Evolutionary conservation across 2,888 invertebrate species (phyloP).

Genomic region (Plagodis pulveraria): DNA sequence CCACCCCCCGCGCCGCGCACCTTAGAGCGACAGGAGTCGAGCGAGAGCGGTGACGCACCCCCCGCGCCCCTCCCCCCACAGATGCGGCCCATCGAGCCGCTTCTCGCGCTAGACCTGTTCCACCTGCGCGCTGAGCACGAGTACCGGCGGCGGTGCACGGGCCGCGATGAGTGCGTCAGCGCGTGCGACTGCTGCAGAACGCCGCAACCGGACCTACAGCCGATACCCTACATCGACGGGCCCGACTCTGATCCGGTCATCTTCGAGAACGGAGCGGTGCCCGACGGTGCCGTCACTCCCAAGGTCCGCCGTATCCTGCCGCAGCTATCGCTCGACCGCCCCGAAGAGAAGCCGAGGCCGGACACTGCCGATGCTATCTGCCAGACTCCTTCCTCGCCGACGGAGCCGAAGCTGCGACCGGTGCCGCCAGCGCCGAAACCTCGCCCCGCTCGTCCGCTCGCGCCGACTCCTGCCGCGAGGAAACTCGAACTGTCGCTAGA

Average conservation of each 20-base stretch:
- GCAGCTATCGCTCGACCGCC: conserved; percentile 68
- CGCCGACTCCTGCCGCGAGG: conserved; percentile 35
- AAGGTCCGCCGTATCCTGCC: conserved; percentile 76
- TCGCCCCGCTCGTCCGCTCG: background rate
- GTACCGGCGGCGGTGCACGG: conserved; percentile 67
- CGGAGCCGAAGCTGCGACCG: conserved; percentile 34
- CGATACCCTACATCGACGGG: conserved; percentile 79
- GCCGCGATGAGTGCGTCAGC: conserved; percentile 71
- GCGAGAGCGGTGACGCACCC: conserved; percentile 60
- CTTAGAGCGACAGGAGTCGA: conserved; percentile 56
- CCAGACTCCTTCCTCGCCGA: conserved; percentile 66
- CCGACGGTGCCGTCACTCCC: conserved; percentile 64
- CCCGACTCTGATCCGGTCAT: conserved; percentile 76
- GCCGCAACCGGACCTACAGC: conserved; percentile 72
- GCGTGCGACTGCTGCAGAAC: conserved; percentile 79
- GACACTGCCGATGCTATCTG: conserved; percentile 71
- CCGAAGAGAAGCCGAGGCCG: conserved; percentile 60
- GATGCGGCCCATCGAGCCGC: conserved; percentile 74
- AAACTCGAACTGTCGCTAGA: conserved; percentile 64
- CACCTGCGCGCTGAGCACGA: conserved; percentile 47
- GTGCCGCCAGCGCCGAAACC: conserved; percentile 33
- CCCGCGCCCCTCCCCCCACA: conserved; percentile 64
- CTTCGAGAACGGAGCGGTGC: conserved; percentile 68
- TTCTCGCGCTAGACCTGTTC: conserved; percentile 69
- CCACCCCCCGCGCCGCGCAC: conserved; percentile 54